These are phyloP conservation scores for Cheiracanthium punctorium DNA, from an alignment of 2,888 invertebrate genomes.

Conservation along the genomic window DNA sequence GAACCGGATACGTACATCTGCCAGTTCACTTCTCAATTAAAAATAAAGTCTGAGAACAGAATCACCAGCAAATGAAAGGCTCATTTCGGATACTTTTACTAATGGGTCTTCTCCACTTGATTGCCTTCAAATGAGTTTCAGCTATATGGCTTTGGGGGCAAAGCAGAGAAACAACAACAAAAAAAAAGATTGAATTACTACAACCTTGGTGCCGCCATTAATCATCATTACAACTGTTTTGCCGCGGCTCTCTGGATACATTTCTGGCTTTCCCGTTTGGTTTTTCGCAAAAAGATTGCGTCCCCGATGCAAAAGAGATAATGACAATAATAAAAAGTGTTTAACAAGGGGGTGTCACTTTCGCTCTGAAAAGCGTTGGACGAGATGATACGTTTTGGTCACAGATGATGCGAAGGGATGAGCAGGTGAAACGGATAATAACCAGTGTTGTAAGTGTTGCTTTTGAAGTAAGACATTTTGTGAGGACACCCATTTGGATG, in stretches of 20 bases:
- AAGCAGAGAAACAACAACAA: background rate
- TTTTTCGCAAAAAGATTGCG: background rate
- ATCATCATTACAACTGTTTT: constrained; percentile 22
- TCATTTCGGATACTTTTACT: background rate
- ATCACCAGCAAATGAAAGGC: background rate
- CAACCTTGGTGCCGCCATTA: constrained; percentile 19
- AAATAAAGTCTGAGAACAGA: background rate
- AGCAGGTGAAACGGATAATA: background rate
- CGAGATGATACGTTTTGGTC: background rate
- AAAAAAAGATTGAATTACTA: constrained; percentile 7
- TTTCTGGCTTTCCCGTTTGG: background rate
- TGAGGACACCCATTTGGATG: no score
- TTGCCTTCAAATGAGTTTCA: constrained; percentile 14
- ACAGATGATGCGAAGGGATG: background rate
- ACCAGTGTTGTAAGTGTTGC: background rate
- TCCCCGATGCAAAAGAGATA: background rate
- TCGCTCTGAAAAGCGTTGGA: background rate
- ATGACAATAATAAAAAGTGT: background rate
- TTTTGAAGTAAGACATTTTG: no score
- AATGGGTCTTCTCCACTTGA: constrained; percentile 11
- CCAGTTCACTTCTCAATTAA: background rate
- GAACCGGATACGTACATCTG: constrained; percentile 3
- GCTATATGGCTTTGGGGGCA: background rate
- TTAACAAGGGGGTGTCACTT: background rate
- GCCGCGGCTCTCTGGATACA: background rate